Base-by-base conservation (phyloP, 92 coral and sea anemone species). In the Zoanthus sociatus region DNA sequence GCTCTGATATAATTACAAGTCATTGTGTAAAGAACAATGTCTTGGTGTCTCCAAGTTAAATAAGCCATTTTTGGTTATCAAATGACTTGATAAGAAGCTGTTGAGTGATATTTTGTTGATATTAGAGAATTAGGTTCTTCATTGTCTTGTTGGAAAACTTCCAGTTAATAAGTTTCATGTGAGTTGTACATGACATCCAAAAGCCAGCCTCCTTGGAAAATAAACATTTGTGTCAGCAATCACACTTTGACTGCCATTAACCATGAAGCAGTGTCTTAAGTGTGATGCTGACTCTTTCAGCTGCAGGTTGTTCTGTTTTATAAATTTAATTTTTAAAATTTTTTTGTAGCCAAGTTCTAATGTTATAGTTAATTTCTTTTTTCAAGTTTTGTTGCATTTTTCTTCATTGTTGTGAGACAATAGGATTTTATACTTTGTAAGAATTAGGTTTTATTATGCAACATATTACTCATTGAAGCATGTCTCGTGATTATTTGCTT, bases 251-350 rank as follows among this genome's bases (percentile, higher is more conserved):
- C 64, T 51, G 31, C 15, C 53, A 31, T 17, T 77, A n/a, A 46
- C 9, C 33, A 67, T 81, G 85, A 81, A 67, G 45, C 85, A 81
- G 66, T 81, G 75, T 17, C 73, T 81, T 14, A 66, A 81, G 75
- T 81, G 74, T 45, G 75, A 66, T 63, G 12, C 85, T 13, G 85
- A 45, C 42, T 20, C 51, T 50, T 81, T 64, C 85, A 26, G 26
- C 26, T 26, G 26, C 26, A 81, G 85, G 85, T 81, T 81, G 15
- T 81, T 12, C 3, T 7, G 26, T 5, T 81, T 64, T 14, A 20
- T 63, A 4, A 20, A 63, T 18, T 58, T 50, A 50, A 0, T 50
- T 50, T 50, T 7, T 50, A 0, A 11, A 0, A 50, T 50, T 50
- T 7, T 26, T 17, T 18, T 63, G 26, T 63, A 17, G 21, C n/a